These are phyloP conservation scores for Synanthedon vespiformis DNA, from an alignment of 2,888 invertebrate species.

Conservation along the genomic window DNA sequence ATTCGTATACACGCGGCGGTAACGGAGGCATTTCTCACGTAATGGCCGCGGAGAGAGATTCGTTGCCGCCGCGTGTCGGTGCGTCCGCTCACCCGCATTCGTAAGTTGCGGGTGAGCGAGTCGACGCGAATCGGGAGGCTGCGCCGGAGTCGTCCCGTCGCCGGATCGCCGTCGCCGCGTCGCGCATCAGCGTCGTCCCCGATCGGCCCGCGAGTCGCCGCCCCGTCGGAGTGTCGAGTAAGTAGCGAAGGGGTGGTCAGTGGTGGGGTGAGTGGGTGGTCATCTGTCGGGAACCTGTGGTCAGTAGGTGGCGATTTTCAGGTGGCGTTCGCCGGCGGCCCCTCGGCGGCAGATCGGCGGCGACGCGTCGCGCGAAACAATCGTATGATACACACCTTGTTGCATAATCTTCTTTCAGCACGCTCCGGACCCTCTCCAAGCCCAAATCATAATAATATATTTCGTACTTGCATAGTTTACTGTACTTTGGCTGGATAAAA, in stretches of 20 bases:
- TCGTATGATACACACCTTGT: conserved; percentile 1
- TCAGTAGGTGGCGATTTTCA: conserved; percentile 26
- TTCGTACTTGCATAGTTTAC: background rate
- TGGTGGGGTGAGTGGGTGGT: background rate
- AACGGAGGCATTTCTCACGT: too few species aligned
- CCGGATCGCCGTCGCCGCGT: background rate
- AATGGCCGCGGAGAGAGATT: background rate
- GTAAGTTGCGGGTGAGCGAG: conserved; percentile 29
- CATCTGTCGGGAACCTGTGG: conserved; percentile 6
- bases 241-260: background rate
- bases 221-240: background rate
- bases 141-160: background rate
- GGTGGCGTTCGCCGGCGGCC: conserved; percentile 10
- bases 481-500: too few species aligned
- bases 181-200: background rate
- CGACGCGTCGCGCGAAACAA: conserved; percentile 10
- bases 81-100: conserved; percentile 27
- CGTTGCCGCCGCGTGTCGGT: conserved; percentile 16
- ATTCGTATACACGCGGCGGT: too few species aligned
- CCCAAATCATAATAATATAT: background rate
- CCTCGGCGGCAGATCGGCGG: conserved; percentile 3
- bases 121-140: background rate
- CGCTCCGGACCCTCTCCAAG: too few species aligned
- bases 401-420: background rate
- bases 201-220: conserved; percentile 6